Conservation (phyloP, 2,113 vertebrate species). For the Lasiurus cinereus region DNA sequence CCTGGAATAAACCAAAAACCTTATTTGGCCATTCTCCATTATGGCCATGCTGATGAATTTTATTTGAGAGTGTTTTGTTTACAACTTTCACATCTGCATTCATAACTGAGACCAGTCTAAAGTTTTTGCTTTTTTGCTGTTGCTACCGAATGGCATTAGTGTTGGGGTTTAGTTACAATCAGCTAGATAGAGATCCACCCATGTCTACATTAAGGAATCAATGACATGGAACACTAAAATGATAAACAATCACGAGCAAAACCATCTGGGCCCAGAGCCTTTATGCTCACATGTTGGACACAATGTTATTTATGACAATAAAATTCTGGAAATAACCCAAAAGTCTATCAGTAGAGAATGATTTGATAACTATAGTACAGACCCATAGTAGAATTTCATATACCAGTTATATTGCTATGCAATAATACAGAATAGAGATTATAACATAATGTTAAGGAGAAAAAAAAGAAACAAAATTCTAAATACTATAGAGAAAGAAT, state of each 20-base stretch:
- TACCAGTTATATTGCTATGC: background rate
- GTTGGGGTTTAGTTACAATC: background rate
- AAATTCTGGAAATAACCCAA: constrained; percentile 15
- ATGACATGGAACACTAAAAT: background rate
- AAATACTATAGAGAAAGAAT: background rate
- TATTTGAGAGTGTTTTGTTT: background rate
- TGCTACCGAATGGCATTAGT: background rate
- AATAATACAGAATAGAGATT: constrained; percentile 23
- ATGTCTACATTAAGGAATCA: constrained; percentile 30
- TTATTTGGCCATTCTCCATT: background rate
- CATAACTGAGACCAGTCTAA: background rate
- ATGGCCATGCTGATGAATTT: background rate
- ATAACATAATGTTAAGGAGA: background rate
- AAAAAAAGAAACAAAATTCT: background rate
- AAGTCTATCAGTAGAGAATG: constrained; percentile 3
- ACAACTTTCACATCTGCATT: constrained; percentile 8
- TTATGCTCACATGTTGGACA: background rate
- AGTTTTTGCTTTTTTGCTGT: background rate
- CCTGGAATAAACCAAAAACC: background rate
- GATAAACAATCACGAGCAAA: background rate
- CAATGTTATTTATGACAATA: background rate
- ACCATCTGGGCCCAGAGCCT: background rate
- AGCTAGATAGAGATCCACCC: background rate
- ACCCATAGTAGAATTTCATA: background rate
- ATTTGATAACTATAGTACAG: background rate